Percentiles rank a stretch among this genome's conserved stretches.
Evolutionary conservation across 2,888 invertebrate species (phyloP).

Genomic region (Tipula unca): DNA sequence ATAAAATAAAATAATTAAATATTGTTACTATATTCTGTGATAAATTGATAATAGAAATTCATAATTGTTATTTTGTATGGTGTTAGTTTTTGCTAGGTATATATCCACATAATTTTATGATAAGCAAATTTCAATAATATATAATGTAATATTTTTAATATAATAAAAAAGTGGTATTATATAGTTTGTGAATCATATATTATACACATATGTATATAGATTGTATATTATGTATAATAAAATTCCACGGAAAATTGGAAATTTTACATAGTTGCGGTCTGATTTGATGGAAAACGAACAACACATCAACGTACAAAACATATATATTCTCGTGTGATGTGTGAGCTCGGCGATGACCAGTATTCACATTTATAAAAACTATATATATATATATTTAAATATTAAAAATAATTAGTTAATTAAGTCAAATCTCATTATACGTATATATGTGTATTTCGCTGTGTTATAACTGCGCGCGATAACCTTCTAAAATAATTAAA

Average conservation of each 20-base stretch:
- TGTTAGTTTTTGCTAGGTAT: not conserved
- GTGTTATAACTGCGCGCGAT: not conserved
- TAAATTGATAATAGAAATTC: not conserved
- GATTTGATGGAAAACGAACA: not conserved
- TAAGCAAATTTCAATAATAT: not conserved
- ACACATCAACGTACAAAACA: not conserved
- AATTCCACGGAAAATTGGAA: not conserved
- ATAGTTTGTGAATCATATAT: too few relatives aligned
- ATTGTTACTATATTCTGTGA: not conserved
- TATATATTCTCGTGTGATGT: not conserved
- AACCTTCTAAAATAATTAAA: slow-evolving; percentile 14
- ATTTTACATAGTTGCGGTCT: not conserved
- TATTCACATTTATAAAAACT: not conserved
- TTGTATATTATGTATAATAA: not conserved
- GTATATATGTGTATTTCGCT: not conserved
- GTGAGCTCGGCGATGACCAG: not conserved
- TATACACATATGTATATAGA: not conserved
- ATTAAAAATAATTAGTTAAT: not conserved
- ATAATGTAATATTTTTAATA: not conserved
- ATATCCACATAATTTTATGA: too few relatives aligned
- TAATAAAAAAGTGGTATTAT: too few relatives aligned
- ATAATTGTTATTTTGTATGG: not conserved
- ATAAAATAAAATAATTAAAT: not conserved
- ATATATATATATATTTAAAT: not conserved
- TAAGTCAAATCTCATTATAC: not conserved